These are phyloP conservation scores for Notoglanidium macrostoma DNA, from an alignment of 2,797 vertebrate genomes.

Conservation along the genomic window DNA sequence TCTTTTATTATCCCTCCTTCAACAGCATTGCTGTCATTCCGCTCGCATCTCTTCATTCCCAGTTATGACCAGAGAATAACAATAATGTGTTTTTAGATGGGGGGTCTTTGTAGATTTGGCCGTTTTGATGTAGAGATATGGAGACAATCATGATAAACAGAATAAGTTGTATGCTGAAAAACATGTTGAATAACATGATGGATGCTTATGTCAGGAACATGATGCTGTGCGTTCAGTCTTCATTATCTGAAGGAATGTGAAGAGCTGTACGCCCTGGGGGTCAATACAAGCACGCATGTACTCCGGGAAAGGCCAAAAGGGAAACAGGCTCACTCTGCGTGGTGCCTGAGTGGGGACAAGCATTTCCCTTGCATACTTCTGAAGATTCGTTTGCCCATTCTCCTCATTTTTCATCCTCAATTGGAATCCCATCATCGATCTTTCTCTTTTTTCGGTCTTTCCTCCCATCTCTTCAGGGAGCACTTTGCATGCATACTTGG, in stretches of 20 bases:
- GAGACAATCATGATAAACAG: not conserved
- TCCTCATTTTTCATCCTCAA: constrained; percentile 50
- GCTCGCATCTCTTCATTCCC: constrained; percentile 6
- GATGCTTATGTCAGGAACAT: not conserved
- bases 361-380: constrained; percentile 49
- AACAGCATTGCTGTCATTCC: constrained; percentile 37
- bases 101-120: not conserved
- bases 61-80: not conserved
- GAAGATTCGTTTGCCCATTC: constrained; percentile 42
- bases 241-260: constrained; percentile 59
- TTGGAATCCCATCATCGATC: constrained; percentile 49
- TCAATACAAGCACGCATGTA: constrained; percentile 49
- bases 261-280: constrained; percentile 45
- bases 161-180: constrained; percentile 15
- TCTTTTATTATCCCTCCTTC: constrained; percentile 25
- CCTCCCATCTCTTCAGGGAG: constrained; percentile 52
- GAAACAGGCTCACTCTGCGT: not conserved
- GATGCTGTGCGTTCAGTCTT: constrained; percentile 16
- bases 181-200: not conserved
- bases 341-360: constrained; percentile 30
- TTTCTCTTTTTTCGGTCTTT: constrained; percentile 22
- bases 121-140: not conserved
- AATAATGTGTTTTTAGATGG: constrained; percentile 1
- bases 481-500: constrained; percentile 57
- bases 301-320: constrained; percentile 44